phyloP scores from a whole-genome alignment of 2,888 invertebrate species.

The Pristionchus japonicus region DNA sequence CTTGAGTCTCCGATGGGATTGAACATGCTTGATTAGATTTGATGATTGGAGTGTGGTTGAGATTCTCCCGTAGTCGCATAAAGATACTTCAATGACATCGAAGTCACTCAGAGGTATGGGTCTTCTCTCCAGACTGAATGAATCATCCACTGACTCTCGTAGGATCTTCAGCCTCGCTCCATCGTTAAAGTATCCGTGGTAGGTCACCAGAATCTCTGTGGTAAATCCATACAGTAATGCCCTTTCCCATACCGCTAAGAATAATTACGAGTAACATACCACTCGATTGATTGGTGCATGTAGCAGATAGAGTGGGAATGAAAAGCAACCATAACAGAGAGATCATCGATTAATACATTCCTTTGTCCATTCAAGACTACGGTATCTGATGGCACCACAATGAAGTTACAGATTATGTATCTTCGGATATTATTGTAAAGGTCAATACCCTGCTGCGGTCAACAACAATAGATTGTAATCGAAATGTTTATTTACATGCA shows the following conservation, averaged over 20 bases:
- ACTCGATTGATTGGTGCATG: slow-evolving; percentile 27
- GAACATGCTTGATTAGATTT: not conserved
- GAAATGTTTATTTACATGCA: not conserved
- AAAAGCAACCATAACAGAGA: slow-evolving; percentile 13
- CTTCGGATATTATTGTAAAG: not conserved
- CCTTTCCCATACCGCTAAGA: too few relatives aligned
- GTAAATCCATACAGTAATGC: not conserved
- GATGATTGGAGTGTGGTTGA: not conserved
- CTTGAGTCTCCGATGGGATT: slow-evolving; percentile 14
- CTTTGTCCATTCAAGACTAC: not conserved
- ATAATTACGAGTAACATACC: not conserved
- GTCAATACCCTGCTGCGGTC: not conserved
- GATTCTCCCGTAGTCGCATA: slow-evolving; percentile 10
- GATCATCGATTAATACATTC: slow-evolving; percentile 27
- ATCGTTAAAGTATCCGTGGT: slow-evolving; percentile 45
- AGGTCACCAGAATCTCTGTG: slow-evolving; percentile 39
- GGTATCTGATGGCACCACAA: not conserved
- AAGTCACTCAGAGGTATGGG: slow-evolving; percentile 47
- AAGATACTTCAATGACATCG: slow-evolving; percentile 48
- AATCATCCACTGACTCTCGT: not conserved
- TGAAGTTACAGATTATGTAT: not conserved
- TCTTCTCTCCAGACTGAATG: slow-evolving; percentile 27
- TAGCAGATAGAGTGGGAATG: not conserved
- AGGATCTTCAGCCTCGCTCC: slow-evolving; percentile 11
- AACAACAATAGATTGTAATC: not conserved